Evolutionary conservation across 23 tunicate genomes (phyloP), one percentile per base, ranked within the genome.

Genomic region (Styela plicata): DNA sequence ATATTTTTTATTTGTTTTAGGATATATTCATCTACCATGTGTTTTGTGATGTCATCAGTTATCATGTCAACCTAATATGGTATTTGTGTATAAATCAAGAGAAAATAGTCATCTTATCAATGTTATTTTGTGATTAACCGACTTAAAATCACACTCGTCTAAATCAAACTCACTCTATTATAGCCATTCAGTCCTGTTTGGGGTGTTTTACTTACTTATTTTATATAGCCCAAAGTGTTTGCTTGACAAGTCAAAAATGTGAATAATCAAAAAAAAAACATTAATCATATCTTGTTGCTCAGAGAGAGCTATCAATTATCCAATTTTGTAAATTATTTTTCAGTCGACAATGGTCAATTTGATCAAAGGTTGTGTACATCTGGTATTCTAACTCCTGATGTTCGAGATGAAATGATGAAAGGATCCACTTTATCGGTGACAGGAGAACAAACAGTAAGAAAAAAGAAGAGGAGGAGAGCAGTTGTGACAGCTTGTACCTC

Each of bases 401-500:
- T 73, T n/a, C 73, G 29, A 36, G 86, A 83, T 73, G 70, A 73
- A 73, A 24, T 57, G n/a, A 24, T 21, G 26, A 21, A 27, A 18
- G 53, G 34, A 31, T 36, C 23, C 7, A 33, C 27, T 31, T 64
- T 44, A 31, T 36, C 64, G n/a, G 33, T 10, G 24, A 21, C 29
- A 63, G 57, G 66, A 7, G 80, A 73, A 10, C 63, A 52, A 79
- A 84, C 65, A 26, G 68, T 74, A 66, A 70, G 61, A 65, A 83
- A 70, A 62, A 84, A 85, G 74, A 87, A 36, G 24, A 83, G 78
- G 25, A 87, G 77, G 33, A 87, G 70, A 77, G n/a, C 75, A 2
- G 36, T 33, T 24, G 74, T 86, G 2, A 83, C 88, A 36, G 97
- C 97, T 21, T 89, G 85, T 83, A 82, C 74, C 31, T 26, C 87